phyloP scores from a whole-genome alignment of 2,797 vertebrate species.

The Myotis myotis region DNA sequence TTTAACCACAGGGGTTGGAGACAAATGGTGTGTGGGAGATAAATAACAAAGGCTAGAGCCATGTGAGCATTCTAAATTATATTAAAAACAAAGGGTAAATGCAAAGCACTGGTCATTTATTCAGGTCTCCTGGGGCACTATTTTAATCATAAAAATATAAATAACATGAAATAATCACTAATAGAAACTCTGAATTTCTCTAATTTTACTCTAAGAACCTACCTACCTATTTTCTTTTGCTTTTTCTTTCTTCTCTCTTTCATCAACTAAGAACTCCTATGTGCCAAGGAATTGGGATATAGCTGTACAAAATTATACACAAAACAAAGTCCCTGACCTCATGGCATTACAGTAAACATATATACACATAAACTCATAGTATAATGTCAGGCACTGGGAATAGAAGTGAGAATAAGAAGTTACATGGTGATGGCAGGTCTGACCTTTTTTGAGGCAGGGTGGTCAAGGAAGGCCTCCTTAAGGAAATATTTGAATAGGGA shows the following conservation, averaged over 20 bases:
- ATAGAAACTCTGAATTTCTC: neutral
- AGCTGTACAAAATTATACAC: neutral
- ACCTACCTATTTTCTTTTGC: neutral
- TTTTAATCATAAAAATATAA: neutral
- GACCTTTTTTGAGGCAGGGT: neutral
- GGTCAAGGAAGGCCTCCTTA: neutral
- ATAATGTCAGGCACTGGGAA: neutral
- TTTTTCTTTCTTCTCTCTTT: neutral
- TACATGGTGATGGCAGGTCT: neutral
- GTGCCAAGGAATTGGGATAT: neutral
- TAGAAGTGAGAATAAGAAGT: neutral
- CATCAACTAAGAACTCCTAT: neutral
- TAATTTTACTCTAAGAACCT: neutral
- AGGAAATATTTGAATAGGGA: neutral
- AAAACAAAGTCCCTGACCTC: neutral
- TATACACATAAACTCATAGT: neutral
- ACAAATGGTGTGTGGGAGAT: neutral
- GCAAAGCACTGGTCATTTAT: constrained; percentile 17
- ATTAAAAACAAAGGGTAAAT: constrained; percentile 22
- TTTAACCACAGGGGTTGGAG: neutral
- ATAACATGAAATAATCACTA: neutral
- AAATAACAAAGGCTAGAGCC: neutral
- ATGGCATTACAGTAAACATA: neutral
- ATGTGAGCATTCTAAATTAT: neutral
- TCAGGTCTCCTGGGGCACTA: neutral